These are phyloP conservation scores for Drosophila lacicola DNA, from an alignment of 2,888 invertebrate genomes.

Conservation along the genomic window DNA sequence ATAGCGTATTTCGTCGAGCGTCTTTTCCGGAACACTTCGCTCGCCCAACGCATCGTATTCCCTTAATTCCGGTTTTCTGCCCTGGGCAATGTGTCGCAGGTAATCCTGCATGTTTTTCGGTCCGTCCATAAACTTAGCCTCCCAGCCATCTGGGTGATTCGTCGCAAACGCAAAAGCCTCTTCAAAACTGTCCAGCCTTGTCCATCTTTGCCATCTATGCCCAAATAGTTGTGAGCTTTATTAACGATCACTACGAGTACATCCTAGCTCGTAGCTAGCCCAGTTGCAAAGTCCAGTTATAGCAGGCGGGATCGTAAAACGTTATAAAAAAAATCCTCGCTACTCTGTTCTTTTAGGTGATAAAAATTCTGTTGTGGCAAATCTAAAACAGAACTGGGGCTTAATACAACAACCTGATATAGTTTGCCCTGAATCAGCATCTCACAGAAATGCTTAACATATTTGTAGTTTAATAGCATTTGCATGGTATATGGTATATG, in stretches of 20 bases:
- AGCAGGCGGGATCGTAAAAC: constrained; percentile 49
- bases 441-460: constrained; percentile 54
- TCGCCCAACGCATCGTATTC: constrained; percentile 34
- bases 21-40: background rate
- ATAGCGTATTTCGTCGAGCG: constrained; percentile 1
- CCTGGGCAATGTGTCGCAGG: background rate
- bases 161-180: constrained; percentile 7
- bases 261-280: constrained; percentile 16
- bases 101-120: background rate
- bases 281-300: constrained; percentile 46
- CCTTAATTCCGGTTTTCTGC: constrained; percentile 33
- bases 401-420: constrained; percentile 39
- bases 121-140: background rate
- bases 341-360: constrained; percentile 13
- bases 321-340: constrained; percentile 36
- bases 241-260: no score
- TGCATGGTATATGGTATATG: constrained; percentile 43
- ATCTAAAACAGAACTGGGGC: constrained; percentile 6
- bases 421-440: constrained; percentile 31
- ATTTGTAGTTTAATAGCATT: constrained; percentile 47
- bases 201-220: no score
- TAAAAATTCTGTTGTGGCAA: constrained; percentile 36
- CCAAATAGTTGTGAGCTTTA: no score
- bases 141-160: constrained; percentile 17
- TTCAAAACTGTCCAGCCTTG: constrained; percentile 24